phyloP scores from a whole-genome alignment of 2,888 invertebrate genomes.

The Luperina testacea region DNA sequence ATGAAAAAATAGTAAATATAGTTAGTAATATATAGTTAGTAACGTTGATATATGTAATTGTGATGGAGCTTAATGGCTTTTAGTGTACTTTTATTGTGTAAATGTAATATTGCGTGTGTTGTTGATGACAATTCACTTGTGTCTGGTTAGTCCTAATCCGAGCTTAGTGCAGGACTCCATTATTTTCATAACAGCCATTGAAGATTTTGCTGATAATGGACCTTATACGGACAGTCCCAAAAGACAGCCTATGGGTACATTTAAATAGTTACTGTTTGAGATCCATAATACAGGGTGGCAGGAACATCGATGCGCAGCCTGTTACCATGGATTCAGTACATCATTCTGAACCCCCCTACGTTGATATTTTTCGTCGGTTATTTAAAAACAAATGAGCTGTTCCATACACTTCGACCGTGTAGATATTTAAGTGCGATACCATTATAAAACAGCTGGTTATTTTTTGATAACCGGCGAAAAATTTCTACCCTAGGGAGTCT shows the following conservation, averaged over 20 bases:
- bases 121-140: not conserved
- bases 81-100: not conserved
- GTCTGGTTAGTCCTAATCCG: not conserved
- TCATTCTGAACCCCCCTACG: no score
- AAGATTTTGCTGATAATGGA: not conserved
- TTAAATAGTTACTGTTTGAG: not conserved
- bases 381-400: no score
- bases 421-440: no score
- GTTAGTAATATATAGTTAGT: not conserved
- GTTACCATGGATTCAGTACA: no score
- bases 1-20: slow-evolving; percentile 3
- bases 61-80: slow-evolving; percentile 12
- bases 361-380: no score
- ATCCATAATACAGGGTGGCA: not conserved
- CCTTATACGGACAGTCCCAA: not conserved
- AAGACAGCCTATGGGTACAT: not conserved
- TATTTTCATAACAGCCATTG: not conserved
- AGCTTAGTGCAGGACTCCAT: not conserved
- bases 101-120: not conserved
- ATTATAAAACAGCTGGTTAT: no score
- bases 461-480: no score
- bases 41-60: not conserved
- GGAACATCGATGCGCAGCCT: no score
- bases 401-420: no score
- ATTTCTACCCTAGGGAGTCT: no score